Percentiles rank a stretch among this genome's conserved stretches.
These are phyloP conservation scores for Papilio elwesi DNA, from an alignment of 2,888 invertebrate species.

Conservation along the genomic window DNA sequence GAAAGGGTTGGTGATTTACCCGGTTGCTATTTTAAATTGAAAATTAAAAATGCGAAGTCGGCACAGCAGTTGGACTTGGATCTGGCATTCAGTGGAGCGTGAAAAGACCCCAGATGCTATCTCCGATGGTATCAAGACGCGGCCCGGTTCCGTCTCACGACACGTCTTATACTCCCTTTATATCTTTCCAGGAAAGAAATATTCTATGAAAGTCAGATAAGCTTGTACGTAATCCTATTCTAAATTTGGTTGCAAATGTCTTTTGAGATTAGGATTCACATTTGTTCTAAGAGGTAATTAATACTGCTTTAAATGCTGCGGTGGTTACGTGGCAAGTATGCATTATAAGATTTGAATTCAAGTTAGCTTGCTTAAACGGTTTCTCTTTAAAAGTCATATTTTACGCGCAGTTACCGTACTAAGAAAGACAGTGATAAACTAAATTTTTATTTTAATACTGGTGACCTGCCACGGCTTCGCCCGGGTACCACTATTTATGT, in stretches of 20 bases:
- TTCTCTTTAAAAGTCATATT: no score
- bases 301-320: neutral
- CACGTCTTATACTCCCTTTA: conserved; percentile 1
- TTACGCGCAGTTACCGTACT: no score
- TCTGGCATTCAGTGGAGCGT: conserved; percentile 30
- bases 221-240: conserved; percentile 7
- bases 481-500: no score
- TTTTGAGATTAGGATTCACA: neutral
- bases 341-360: no score
- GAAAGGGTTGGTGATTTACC: neutral
- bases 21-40: conserved; percentile 11
- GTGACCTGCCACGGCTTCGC: no score
- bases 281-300: conserved; percentile 4
- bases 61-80: conserved; percentile 18
- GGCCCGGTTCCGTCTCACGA: conserved; percentile 21
- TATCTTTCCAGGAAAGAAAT: conserved; percentile 20
- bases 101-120: conserved; percentile 38
- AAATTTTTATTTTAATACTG: no score
- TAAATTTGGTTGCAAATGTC: conserved; percentile 3
- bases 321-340: neutral
- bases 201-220: conserved; percentile 25
- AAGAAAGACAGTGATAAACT: no score
- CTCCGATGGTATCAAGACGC: conserved; percentile 36
- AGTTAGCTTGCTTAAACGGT: no score
- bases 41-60: conserved; percentile 34